These are phyloP conservation scores for Zeuzera pyrina DNA, from an alignment of 2,888 invertebrate species.

Conservation along the genomic window DNA sequence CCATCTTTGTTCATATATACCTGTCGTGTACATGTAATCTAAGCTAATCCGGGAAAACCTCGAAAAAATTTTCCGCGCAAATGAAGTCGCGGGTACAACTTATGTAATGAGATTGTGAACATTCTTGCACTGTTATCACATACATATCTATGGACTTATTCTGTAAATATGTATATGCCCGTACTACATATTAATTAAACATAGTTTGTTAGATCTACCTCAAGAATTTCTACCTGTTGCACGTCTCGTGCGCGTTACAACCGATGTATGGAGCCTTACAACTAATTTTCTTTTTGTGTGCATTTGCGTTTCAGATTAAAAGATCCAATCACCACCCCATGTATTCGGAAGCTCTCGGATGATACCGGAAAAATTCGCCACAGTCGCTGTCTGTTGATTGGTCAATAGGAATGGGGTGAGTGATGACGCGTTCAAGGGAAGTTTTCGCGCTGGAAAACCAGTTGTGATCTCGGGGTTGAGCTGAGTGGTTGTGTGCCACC, in stretches of 20 bases:
- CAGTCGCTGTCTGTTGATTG: slow-evolving; percentile 38
- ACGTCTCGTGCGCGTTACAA: slow-evolving; percentile 31
- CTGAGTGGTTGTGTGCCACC: slow-evolving; percentile 46
- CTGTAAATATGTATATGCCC: too few species aligned
- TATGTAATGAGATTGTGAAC: too few species aligned
- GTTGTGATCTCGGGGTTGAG: slow-evolving; percentile 56
- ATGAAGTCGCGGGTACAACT: too few species aligned
- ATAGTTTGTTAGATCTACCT: too few species aligned
- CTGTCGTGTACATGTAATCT: too few species aligned
- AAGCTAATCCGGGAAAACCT: too few species aligned
- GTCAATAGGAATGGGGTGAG: slow-evolving; percentile 54
- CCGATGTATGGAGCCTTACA: slow-evolving; percentile 46
- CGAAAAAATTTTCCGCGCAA: too few species aligned
- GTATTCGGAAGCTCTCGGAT: slow-evolving; percentile 44
- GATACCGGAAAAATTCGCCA: slow-evolving; percentile 40
- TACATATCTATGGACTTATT: too few species aligned
- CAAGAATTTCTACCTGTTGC: slow-evolving; percentile 55
- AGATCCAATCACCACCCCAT: slow-evolving; percentile 65
- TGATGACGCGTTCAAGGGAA: slow-evolving; percentile 64
- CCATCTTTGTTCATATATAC: too few species aligned
- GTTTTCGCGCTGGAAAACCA: slow-evolving; percentile 66
- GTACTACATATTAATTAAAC: too few species aligned
- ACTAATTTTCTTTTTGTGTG: slow-evolving; percentile 64
- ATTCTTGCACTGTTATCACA: too few species aligned
- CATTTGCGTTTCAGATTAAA: slow-evolving; percentile 72